Base-by-base conservation (phyloP, 2,888 invertebrate genomes). In the Sabatieria punctata region DNA sequence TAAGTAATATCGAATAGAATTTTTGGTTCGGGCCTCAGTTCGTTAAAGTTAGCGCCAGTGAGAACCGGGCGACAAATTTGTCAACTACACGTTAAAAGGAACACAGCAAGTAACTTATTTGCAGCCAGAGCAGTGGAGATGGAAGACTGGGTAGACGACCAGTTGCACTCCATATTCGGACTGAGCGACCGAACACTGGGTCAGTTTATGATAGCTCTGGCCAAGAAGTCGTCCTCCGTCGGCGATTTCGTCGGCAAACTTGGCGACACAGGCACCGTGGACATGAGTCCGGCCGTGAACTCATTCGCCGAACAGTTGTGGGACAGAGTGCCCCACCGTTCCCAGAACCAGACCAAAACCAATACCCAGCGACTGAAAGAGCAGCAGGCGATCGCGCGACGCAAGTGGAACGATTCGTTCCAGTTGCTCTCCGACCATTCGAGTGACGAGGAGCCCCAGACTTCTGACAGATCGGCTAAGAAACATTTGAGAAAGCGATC, bases 161-260 rank as follows among this genome's bases (percentile, higher is more conserved):
- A 69, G 55, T 64, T 74, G 11, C 71, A 72, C 52, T 68, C 71
- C 49, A 66, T 74, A 38, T 59, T 74, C 30, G 74, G 69, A 13
- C 56, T 69, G 54, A 71, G 72, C 48, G 74, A 74, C 53, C 64
- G 66, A 47, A 65, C 66, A 44, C 66, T 72, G n/a, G 66, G 67
- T 2, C 69, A 71, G 51, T 75, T 66, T 60, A 63, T 74, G 43
- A 63, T 74, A 15, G 68, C 68, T n/a, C 57, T 74, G 42, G 72
- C 73, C 0, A 60, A 63, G 40, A 69, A 71, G 53, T 61, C 70
- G 13, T 48, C 55, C 2, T 63, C 62, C 30, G 52, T 60, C 15
- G 65, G 65, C 22, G 48, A 49, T 25, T 51, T 55, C 41, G 36
- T 55, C 1, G 48, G 51, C 38, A 54, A 54, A 38, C 47, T 60